phyloP scores from a whole-genome alignment of 2,888 invertebrate species.

The Epicampocera succincta region DNA sequence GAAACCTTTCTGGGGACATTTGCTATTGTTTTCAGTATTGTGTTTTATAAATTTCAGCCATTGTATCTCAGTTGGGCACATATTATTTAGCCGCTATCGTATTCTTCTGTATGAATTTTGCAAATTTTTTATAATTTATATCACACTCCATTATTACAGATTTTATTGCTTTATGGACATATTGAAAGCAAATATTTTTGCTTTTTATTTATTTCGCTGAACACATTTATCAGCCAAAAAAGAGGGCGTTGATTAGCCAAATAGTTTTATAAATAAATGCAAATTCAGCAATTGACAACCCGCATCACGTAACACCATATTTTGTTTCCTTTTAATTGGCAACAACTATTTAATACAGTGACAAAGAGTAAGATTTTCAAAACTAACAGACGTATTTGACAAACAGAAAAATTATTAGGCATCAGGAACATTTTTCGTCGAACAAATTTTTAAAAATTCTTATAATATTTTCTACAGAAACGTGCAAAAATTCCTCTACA shows the following conservation, averaged over 20 bases:
- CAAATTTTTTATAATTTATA: slow-evolving; percentile 20
- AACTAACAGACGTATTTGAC: too few species aligned
- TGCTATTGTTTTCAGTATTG: too few species aligned
- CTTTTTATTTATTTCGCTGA: slow-evolving; percentile 20
- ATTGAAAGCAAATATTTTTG: slow-evolving; percentile 44
- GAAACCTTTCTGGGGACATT: too few species aligned
- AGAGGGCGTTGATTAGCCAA: slow-evolving; percentile 48
- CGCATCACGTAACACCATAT: slow-evolving; percentile 60
- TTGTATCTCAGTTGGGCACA: too few species aligned
- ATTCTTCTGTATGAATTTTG: slow-evolving; percentile 14
- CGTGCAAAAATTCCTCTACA: too few species aligned
- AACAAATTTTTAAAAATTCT: too few species aligned
- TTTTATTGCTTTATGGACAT: slow-evolving; percentile 51
- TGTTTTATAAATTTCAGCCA: too few species aligned
- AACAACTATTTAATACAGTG: too few species aligned
- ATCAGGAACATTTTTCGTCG: too few species aligned
- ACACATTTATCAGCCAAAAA: slow-evolving; percentile 15
- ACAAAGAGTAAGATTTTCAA: too few species aligned
- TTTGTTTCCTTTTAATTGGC: slow-evolving; percentile 25
- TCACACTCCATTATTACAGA: slow-evolving; percentile 34
- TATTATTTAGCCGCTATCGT: slow-evolving; percentile 19
- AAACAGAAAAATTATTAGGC: too few species aligned
- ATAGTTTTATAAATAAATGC: neutral
- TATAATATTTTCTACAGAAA: too few species aligned
- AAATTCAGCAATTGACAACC: slow-evolving; percentile 39